phyloP scores from a whole-genome alignment of 2,113 vertebrate genomes.

The Penelope pileata region DNA sequence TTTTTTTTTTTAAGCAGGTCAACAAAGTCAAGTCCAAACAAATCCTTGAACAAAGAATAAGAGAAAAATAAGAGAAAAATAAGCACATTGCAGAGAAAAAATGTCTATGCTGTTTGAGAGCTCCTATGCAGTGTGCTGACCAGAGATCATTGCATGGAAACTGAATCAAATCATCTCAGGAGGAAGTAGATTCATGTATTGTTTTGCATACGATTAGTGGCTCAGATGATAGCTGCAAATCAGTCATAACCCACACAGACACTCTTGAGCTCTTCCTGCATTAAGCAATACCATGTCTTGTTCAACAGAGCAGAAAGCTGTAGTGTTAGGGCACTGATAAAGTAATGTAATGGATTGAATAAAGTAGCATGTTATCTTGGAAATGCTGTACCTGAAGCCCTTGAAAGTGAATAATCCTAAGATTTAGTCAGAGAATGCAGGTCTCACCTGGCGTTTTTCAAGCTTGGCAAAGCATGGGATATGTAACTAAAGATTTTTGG shows the following conservation, averaged over 20 bases:
- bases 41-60: background rate
- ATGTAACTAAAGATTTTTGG: background rate
- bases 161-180: background rate
- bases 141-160: background rate
- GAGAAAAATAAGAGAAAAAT: background rate
- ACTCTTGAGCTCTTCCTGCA: background rate
- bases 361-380: background rate
- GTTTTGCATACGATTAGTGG: background rate
- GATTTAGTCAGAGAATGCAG: background rate
- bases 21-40: background rate
- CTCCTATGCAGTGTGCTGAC: accelerated
- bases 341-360: background rate
- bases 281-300: background rate
- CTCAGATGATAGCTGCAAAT: background rate
- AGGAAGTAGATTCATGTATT: background rate
- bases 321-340: background rate
- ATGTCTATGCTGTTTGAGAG: background rate
- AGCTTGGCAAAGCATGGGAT: background rate
- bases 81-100: background rate
- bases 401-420: background rate
- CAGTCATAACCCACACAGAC: background rate
- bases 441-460: background rate
- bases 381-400: background rate
- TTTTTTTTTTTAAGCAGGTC: background rate
- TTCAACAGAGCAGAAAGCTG: background rate